phyloP scores from a whole-genome alignment of 2,797 vertebrate genomes.

The Megaceryle alcyon region DNA sequence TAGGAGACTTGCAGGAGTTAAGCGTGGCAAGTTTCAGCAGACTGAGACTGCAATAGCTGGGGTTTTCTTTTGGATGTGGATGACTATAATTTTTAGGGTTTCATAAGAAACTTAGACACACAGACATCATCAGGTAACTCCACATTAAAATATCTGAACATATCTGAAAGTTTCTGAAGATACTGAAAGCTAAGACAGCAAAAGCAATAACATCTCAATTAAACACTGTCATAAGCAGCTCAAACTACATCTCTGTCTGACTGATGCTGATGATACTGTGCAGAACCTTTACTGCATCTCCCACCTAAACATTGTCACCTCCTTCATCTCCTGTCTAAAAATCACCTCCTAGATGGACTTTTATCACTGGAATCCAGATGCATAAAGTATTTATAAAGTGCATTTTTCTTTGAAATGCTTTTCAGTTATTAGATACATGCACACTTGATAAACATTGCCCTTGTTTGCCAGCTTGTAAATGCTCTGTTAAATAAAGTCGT shows the following conservation, averaged over 20 bases:
- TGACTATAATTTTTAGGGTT: not conserved
- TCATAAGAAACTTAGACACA: not conserved
- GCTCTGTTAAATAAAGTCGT: not conserved
- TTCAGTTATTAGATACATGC: not conserved
- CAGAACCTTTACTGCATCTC: not conserved
- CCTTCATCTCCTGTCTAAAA: not conserved
- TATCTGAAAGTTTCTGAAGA: not conserved
- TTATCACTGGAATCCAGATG: not conserved
- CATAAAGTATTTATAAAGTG: not conserved
- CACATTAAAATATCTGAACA: not conserved
- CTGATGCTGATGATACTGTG: not conserved
- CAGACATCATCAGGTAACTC: fast-evolving
- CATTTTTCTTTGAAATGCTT: not conserved
- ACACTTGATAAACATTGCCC: not conserved
- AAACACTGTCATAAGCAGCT: not conserved
- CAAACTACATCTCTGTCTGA: not conserved
- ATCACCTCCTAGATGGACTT: not conserved
- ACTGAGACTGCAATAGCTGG: not conserved
- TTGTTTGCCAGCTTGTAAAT: not conserved
- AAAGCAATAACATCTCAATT: not conserved
- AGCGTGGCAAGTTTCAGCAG: not conserved
- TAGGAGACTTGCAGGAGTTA: not conserved
- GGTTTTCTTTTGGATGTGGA: not conserved
- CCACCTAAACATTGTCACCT: not conserved
- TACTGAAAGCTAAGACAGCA: not conserved